Evolutionary conservation across 2,113 vertebrate species (phyloP), one percentile per base, ranked within the genome.

Genomic region (Ancistrus triradiatus): DNA sequence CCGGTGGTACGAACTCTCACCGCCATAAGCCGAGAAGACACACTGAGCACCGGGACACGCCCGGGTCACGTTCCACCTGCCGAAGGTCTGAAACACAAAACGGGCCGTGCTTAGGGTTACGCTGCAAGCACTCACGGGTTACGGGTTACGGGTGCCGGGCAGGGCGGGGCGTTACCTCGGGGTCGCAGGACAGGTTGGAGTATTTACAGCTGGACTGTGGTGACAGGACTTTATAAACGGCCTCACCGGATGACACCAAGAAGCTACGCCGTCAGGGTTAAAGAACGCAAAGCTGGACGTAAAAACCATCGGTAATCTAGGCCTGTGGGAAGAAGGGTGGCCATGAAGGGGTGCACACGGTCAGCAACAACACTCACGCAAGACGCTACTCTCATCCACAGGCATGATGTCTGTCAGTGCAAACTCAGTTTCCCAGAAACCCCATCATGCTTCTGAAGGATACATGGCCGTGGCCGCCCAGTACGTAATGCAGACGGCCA

Each of bases 401-500:
- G n/a, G n/a, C n/a, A n/a, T n/a, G n/a, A n/a, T n/a, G n/a, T n/a
- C n/a, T n/a, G n/a, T n/a, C n/a, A n/a, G n/a, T n/a, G n/a, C n/a
- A n/a, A n/a, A n/a, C n/a, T n/a, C n/a, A n/a, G n/a, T n/a, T n/a
- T n/a, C n/a, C n/a, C n/a, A n/a, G n/a, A n/a, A n/a, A n/a, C n/a
- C n/a, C n/a, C n/a, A n/a, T n/a, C n/a, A n/a, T n/a, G n/a, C n/a
- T n/a, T n/a, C n/a, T n/a, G n/a, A 6, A 76, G 93, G 96, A 98
- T 98, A 98, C 96, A 97, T 80, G 10, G 95, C 93, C 49, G 85
- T 94, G 68, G 95, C 87, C 0, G 86, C 90, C 89, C 93, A 93
- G 79, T 98, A 98, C 38, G 90, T 89, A 64, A 97, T 92, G 72
- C 93, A 98, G 73, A 98, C 74, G 11, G 91, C 87, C 70, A 98